Evolutionary conservation across 2,888 invertebrate genomes (phyloP).

Genomic region (Dolichopus griseipennis): DNA sequence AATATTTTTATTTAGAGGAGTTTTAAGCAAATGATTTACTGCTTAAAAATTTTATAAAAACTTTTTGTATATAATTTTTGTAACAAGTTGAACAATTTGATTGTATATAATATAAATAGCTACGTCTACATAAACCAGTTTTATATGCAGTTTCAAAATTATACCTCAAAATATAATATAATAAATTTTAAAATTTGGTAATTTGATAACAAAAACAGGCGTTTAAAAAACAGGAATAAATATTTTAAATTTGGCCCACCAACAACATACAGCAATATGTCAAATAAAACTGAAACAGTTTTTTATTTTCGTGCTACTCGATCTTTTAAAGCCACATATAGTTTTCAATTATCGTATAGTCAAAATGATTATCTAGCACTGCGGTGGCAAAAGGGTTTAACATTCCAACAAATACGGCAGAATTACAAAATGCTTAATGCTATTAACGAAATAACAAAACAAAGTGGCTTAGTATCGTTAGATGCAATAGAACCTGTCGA

Average conservation of each 20-base stretch:
- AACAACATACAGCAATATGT: background rate
- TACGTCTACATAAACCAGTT: background rate
- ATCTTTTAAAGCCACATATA: slow-evolving; percentile 9
- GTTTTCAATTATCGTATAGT: slow-evolving; percentile 15
- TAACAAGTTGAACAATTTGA: background rate
- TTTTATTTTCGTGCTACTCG: slow-evolving; percentile 11
- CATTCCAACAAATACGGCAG: slow-evolving; percentile 14
- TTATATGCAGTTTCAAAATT: background rate
- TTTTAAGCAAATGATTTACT: background rate
- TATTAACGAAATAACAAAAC: slow-evolving; percentile 14
- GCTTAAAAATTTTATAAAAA: background rate
- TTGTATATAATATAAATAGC: background rate
- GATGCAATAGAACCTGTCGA: slow-evolving; percentile 14
- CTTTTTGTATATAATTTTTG: background rate
- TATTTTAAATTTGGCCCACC: background rate
- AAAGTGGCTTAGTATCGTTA: slow-evolving; percentile 13
- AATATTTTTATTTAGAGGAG: background rate
- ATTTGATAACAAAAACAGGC: background rate
- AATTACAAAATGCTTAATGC: slow-evolving; percentile 16
- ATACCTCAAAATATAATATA: background rate
- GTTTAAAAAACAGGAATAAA: background rate
- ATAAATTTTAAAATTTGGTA: background rate
- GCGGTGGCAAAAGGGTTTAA: slow-evolving; percentile 13
- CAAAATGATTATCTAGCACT: slow-evolving; percentile 16
- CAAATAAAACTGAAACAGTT: background rate